Conservation (phyloP, 2,797 vertebrate genomes). For the Hippopotamyrus pictus region DNA sequence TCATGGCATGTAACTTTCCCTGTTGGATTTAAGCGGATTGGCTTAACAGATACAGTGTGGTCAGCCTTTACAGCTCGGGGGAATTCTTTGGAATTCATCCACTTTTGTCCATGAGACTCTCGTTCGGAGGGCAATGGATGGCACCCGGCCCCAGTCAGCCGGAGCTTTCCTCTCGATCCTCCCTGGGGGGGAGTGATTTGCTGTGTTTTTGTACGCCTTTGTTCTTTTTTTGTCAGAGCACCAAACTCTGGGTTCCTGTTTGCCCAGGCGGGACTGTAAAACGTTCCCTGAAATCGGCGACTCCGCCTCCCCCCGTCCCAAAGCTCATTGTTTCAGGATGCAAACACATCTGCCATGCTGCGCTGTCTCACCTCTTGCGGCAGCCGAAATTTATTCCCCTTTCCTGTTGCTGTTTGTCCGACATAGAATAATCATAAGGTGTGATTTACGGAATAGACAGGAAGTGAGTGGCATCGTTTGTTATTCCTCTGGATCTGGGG, state of each 20-base stretch:
- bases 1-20: background rate
- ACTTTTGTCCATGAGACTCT: conserved; percentile 2
- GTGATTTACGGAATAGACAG: background rate
- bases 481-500: background rate
- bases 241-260: conserved; percentile 11
- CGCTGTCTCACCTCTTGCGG: background rate
- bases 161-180: background rate
- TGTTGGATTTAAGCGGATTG: background rate
- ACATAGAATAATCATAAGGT: background rate
- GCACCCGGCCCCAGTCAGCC: background rate
- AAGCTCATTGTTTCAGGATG: conserved; percentile 15
- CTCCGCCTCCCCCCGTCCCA: background rate
- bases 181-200: background rate
- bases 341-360: background rate
- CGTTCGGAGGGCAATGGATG: background rate
- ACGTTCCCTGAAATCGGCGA: background rate
- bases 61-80: background rate
- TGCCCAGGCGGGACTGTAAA: background rate
- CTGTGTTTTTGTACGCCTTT: background rate
- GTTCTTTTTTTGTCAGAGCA: conserved; percentile 6
- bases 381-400: background rate
- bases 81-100: conserved; percentile 1
- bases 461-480: background rate
- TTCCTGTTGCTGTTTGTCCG: background rate
- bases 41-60: background rate